Base-by-base conservation (phyloP, 2,113 vertebrate species). In the Passer montanus region DNA sequence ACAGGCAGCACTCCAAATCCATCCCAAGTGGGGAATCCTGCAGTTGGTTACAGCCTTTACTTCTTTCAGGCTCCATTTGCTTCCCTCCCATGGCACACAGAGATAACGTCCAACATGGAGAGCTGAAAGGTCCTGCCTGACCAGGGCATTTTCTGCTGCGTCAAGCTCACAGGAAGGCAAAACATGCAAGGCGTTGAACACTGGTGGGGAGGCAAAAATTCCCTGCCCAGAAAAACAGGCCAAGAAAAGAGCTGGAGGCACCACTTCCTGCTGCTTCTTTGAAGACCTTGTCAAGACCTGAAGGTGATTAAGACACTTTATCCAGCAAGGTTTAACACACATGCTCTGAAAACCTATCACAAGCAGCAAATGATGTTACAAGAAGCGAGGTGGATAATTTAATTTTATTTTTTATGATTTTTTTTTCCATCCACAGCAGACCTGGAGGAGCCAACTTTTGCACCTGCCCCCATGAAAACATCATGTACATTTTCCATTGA, bases 401-500 rank as follows among this genome's bases (percentile, higher is more conserved):
- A 1, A 6, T 41, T 69, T 76, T 23, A 4, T 11, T 75, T 75
- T 69, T 58, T 8, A 56, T 41, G 50, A 8, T 8, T 59, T 56
- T 82, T 73, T 59, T 33, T 73, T 28, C 76, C 18, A 53, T 10
- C 63, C 49, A 6, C 43, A 26, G 46, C 6, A n/a, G 47, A 35
- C 23, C 72, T 84, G 84, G 30, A 75, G 70, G 56, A 78, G 37
- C 26, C 64, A 67, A 9, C 13, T 53, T 31, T 62, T 23, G 35
- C 14, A 67, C n/a, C 69, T 23, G 43, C 17, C 43, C 46, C 31
- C 33, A 22, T 4, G 7, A 7, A 66, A 59, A 28, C 3, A 30
- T 10, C 53, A 2, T 2, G 4, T 0, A 1, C 11, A 9, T 49
- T 41, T 30, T 49, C 37, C 60, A 37, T 0, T 3, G 37, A 5